Percentiles rank a stretch among this genome's conserved stretches.
These are phyloP conservation scores for Pangasius macronema DNA, from an alignment of 2,797 vertebrate genomes.

Conservation along the genomic window DNA sequence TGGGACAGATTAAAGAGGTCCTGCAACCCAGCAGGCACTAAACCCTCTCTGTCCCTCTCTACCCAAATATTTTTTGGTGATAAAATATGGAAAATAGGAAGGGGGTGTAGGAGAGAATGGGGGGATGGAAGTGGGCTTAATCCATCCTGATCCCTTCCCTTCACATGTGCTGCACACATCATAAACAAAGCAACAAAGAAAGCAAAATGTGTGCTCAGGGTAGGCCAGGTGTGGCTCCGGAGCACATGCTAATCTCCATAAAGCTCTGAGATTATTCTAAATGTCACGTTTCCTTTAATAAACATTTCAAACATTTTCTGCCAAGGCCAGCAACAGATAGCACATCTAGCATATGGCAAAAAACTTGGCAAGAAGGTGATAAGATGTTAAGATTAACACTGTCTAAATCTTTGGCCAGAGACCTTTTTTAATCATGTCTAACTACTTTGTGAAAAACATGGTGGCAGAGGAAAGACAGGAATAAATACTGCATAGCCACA, in stretches of 20 bases:
- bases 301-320: conserved; percentile 41
- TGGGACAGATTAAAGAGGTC: conserved; percentile 10
- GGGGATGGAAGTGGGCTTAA: conserved; percentile 45
- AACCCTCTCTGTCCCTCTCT: conserved; percentile 66
- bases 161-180: conserved; percentile 55
- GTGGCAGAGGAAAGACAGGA: neutral
- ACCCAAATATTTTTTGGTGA: conserved; percentile 38
- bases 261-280: conserved; percentile 51
- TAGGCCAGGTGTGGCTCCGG: conserved; percentile 33
- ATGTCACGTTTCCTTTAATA: conserved; percentile 55
- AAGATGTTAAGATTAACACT: neutral
- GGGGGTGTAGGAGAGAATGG: conserved; percentile 41
- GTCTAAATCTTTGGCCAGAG: conserved; percentile 1
- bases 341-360: conserved; percentile 24
- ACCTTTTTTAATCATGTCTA: conserved; percentile 11
- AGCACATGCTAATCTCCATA: conserved; percentile 49
- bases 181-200: conserved; percentile 61
- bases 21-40: conserved; percentile 54
- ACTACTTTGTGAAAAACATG: neutral
- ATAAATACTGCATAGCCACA: conserved; percentile 8
- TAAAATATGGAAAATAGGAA: conserved; percentile 53
- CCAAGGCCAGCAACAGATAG: conserved; percentile 34
- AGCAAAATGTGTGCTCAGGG: conserved; percentile 18
- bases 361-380: neutral
- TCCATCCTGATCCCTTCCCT: conserved; percentile 58